Conservation (phyloP, 2,113 vertebrate genomes). For the Phaethon lepturus region DNA sequence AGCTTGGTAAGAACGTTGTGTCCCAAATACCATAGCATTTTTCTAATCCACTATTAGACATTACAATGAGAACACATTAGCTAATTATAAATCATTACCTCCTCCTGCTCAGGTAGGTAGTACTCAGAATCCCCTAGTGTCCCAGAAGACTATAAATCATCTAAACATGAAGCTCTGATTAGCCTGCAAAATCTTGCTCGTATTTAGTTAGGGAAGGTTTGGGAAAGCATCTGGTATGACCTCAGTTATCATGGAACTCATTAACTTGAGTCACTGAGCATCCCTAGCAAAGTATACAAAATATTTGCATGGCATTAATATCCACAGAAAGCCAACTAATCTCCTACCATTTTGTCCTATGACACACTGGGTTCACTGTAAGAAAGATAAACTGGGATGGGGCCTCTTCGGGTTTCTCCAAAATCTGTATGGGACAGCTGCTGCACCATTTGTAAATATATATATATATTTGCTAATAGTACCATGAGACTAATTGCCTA, state of each 20-base stretch:
- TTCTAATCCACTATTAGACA: constrained; percentile 8
- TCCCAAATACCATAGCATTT: constrained; percentile 19
- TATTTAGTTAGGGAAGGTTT: background rate
- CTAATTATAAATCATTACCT: constrained; percentile 50
- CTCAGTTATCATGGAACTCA: background rate
- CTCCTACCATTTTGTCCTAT: background rate
- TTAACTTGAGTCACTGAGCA: constrained; percentile 4
- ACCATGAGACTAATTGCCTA: background rate
- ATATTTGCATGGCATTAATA: background rate
- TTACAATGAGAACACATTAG: constrained; percentile 19
- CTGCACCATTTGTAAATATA: background rate
- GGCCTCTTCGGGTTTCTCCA: background rate
- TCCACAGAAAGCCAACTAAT: background rate
- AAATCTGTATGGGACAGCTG: background rate
- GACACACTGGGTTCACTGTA: background rate
- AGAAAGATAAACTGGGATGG: background rate
- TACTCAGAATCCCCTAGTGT: background rate
- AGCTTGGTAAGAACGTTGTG: background rate
- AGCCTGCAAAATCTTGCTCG: background rate
- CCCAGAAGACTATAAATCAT: constrained; percentile 1
- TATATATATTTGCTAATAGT: background rate
- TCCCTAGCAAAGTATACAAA: background rate
- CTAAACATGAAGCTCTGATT: background rate
- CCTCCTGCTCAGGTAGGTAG: background rate
- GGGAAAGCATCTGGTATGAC: constrained; percentile 11